Conservation (phyloP, 2,797 vertebrate species). For the Echiichthys vipera region DNA sequence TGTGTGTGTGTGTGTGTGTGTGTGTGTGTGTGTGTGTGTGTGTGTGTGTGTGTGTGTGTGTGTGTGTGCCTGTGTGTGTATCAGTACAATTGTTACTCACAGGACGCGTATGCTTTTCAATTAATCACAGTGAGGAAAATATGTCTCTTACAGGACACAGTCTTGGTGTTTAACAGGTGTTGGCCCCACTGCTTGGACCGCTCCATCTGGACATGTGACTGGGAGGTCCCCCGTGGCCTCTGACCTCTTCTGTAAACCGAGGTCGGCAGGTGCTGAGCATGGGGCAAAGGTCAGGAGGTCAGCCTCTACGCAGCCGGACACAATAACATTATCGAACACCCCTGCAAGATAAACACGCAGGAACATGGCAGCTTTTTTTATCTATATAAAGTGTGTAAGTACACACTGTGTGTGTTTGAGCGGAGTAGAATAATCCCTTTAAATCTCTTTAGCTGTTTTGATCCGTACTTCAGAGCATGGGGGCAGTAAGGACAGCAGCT, state of each 20-base stretch:
- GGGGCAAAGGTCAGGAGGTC: constrained; percentile 57
- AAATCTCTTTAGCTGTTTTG: constrained; percentile 69
- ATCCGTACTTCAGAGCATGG: constrained; percentile 54
- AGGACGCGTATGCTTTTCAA: not conserved
- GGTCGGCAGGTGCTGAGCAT: constrained; percentile 54
- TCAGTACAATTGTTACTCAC: constrained; percentile 25
- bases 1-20: constrained; percentile 5
- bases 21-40: not conserved
- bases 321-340: constrained; percentile 33
- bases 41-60: not conserved
- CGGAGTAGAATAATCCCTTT: constrained; percentile 61
- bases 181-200: constrained; percentile 35
- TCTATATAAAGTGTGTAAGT: constrained; percentile 7
- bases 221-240: constrained; percentile 47
- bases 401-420: constrained; percentile 25
- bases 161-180: constrained; percentile 63
- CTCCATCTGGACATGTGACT: constrained; percentile 60
- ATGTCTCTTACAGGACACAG: constrained; percentile 1
- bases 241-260: constrained; percentile 54
- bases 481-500: constrained; percentile 69
- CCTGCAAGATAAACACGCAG: constrained; percentile 18
- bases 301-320: constrained; percentile 18
- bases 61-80: not conserved
- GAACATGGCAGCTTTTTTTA: not conserved
- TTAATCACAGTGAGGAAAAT: constrained; percentile 13